Conservation (phyloP, 2,797 vertebrate species). For the Prionace glauca region DNA sequence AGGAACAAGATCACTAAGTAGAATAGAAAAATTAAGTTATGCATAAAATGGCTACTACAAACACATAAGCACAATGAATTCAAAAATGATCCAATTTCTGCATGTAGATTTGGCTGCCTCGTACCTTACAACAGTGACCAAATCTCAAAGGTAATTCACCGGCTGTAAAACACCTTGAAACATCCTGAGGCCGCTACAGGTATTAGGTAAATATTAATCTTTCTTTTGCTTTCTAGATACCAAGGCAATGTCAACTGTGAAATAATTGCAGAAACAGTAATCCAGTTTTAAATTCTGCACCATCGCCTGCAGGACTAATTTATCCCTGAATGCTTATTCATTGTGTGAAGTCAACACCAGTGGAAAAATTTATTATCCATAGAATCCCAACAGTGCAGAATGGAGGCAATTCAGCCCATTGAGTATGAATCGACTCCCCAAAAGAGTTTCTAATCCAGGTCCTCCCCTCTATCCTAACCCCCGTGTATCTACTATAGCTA, state of each 20-base stretch:
- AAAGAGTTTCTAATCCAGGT: too few species aligned
- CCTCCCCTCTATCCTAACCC: too few species aligned
- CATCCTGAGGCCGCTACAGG: not conserved
- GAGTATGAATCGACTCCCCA: too few species aligned
- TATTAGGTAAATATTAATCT: not conserved
- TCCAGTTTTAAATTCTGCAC: not conserved
- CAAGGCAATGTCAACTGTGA: not conserved
- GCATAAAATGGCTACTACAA: not conserved
- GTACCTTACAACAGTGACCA: not conserved
- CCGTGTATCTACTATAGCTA: too few species aligned
- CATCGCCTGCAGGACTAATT: too few species aligned
- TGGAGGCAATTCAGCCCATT: too few species aligned
- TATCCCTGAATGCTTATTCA: too few species aligned
- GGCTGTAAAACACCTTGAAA: not conserved
- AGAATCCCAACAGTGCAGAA: too few species aligned
- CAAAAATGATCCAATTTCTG: not conserved
- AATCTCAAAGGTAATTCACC: not conserved
- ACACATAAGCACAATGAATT: not conserved
- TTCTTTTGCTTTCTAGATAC: not conserved
- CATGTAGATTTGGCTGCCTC: not conserved
- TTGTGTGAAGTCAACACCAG: too few species aligned
- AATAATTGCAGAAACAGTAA: not conserved
- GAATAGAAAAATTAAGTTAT: not conserved
- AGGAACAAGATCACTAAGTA: not conserved
- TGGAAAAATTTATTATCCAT: too few species aligned